Conservation (phyloP, 2,113 vertebrate genomes). For the Monopterus albus region DNA sequence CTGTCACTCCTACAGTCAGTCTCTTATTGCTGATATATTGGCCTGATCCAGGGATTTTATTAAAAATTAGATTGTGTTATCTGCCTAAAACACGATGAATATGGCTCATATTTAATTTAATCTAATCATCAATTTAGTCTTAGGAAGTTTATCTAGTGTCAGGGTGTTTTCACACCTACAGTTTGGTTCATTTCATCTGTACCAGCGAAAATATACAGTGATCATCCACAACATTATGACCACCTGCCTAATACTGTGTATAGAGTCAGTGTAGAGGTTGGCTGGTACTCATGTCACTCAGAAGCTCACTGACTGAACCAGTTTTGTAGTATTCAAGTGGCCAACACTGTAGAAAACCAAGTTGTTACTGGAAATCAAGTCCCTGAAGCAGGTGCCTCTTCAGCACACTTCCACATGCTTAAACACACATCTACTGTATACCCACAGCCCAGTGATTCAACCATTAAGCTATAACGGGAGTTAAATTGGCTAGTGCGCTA, state of each 20-base stretch:
- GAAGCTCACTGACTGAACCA: no score
- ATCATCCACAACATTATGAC: no score
- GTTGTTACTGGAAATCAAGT: slow-evolving; percentile 40
- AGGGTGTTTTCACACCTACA: background rate
- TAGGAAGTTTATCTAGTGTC: background rate
- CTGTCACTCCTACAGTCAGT: background rate
- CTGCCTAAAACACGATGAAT: background rate
- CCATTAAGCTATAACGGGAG: background rate
- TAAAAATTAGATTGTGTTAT: slow-evolving; percentile 11
- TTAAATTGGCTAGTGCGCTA: background rate
- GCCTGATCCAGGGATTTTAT: slow-evolving; percentile 23
- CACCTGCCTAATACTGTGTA: no score
- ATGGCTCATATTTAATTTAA: background rate
- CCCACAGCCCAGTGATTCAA: background rate
- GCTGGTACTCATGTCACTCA: no score
- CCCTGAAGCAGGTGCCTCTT: slow-evolving; percentile 5
- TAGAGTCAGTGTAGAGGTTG: no score
- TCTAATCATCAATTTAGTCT: background rate
- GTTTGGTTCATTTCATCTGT: no score
- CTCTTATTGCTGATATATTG: slow-evolving; percentile 1
- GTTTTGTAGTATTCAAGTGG: no score
- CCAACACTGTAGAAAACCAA: no score
- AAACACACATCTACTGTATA: background rate
- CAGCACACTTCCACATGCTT: slow-evolving; percentile 4
- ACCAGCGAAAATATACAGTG: no score